Conservation (phyloP, 2,113 vertebrate genomes). For the Rhea pennata region DNA sequence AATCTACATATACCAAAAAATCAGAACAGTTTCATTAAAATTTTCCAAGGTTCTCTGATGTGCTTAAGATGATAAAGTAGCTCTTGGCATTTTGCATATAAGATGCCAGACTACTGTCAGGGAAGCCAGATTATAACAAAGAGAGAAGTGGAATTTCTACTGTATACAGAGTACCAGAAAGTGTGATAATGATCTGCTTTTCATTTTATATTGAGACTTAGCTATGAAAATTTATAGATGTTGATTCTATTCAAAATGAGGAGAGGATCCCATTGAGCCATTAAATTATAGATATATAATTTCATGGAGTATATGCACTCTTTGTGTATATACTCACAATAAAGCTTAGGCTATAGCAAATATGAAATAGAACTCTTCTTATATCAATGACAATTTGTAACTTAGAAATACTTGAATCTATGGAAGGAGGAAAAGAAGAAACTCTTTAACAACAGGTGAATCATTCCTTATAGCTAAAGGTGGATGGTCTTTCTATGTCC, state of each 20-base stretch:
- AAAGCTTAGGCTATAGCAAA: background rate
- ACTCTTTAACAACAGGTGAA: background rate
- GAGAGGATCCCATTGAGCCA: background rate
- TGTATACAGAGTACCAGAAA: background rate
- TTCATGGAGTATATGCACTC: background rate
- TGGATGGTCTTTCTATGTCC: background rate
- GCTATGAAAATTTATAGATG: background rate
- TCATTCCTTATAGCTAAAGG: background rate
- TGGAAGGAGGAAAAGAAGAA: background rate
- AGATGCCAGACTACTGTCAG: background rate
- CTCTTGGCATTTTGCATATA: background rate
- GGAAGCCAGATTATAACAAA: background rate
- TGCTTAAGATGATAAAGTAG: background rate
- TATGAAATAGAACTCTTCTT: background rate
- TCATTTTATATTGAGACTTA: background rate
- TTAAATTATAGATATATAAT: background rate
- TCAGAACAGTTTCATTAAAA: background rate
- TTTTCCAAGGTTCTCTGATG: background rate
- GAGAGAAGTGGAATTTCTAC: no score
- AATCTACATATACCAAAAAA: background rate
- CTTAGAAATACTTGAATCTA: background rate
- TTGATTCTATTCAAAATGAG: background rate
- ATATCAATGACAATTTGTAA: background rate
- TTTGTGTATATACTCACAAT: background rate
- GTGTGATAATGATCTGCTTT: no score